Evolutionary conservation across 2,113 vertebrate genomes (phyloP).

Genomic region (Bambusicola thoracicus): DNA sequence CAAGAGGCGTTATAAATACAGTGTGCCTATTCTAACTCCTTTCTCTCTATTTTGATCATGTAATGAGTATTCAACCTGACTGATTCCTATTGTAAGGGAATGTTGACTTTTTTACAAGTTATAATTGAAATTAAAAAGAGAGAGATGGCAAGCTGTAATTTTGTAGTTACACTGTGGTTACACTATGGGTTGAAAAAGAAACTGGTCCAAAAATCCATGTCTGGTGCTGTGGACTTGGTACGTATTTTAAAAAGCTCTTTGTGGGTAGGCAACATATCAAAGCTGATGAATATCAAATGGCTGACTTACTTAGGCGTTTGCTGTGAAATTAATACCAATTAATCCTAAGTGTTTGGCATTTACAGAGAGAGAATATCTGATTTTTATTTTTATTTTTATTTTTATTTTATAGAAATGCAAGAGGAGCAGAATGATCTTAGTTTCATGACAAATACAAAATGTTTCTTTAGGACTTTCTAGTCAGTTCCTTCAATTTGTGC

Average conservation of each 20-base stretch:
- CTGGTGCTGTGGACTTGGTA: background rate
- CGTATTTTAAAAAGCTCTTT: background rate
- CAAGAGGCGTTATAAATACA: slow-evolving; percentile 37
- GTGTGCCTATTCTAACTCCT: background rate
- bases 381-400: slow-evolving; percentile 11
- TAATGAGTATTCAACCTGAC: slow-evolving; percentile 32
- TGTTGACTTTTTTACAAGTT: slow-evolving; percentile 22
- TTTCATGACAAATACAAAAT: background rate
- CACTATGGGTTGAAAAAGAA: background rate
- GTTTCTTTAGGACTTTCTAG: background rate
- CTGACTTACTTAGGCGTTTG: background rate
- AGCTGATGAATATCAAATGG: background rate
- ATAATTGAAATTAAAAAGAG: slow-evolving; percentile 16
- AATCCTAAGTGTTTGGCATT: background rate
- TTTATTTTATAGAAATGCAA: background rate
- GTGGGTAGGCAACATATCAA: background rate
- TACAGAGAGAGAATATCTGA: rapidly evolving
- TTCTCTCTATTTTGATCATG: background rate
- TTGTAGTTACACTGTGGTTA: background rate
- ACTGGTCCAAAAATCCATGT: background rate
- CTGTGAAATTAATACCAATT: background rate
- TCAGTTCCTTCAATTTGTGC: background rate
- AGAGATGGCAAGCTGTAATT: background rate
- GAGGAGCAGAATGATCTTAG: background rate
- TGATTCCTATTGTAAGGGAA: slow-evolving; percentile 6